Conservation (phyloP, 2,888 invertebrate species). For the Sturmia bella region DNA sequence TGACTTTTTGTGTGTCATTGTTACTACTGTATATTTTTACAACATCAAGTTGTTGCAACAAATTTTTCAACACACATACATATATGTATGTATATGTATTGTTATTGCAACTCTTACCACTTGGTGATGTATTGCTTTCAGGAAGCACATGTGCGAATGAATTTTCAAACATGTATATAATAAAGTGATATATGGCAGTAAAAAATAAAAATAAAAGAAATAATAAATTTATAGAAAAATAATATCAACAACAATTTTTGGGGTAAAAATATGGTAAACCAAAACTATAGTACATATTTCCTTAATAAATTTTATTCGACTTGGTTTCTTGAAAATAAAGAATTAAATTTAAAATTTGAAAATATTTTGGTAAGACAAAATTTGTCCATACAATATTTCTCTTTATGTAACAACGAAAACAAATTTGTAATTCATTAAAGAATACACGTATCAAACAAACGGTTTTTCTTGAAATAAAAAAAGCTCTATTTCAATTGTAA, state of each 20-base stretch:
- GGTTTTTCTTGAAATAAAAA: too few relatives aligned
- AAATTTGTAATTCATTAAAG: neutral
- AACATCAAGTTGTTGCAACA: conserved; percentile 37
- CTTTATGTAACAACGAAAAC: neutral
- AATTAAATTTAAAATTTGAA: too few relatives aligned
- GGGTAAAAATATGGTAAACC: too few relatives aligned
- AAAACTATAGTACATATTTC: too few relatives aligned
- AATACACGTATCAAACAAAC: too few relatives aligned
- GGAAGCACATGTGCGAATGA: conserved; percentile 59
- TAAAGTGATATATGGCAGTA: conserved; percentile 1
- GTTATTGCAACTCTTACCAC: conserved; percentile 49
- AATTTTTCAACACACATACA: conserved; percentile 40
- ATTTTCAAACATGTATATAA: conserved; percentile 20
- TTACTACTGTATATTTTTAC: conserved; percentile 14
- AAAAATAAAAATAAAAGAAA: neutral
- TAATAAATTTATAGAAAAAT: neutral
- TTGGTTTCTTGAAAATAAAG: too few relatives aligned
- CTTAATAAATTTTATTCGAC: neutral
- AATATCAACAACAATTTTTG: too few relatives aligned
- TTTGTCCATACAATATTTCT: too few relatives aligned
- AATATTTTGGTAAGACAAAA: too few relatives aligned
- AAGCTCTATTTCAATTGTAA: too few relatives aligned
- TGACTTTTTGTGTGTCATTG: conserved; percentile 39
- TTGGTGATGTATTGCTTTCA: conserved; percentile 66
- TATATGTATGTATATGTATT: too few relatives aligned